Percentiles rank a stretch among this genome's conserved stretches.
phyloP scores from a whole-genome alignment of 2,113 vertebrate genomes.

The Zapus hudsonius region DNA sequence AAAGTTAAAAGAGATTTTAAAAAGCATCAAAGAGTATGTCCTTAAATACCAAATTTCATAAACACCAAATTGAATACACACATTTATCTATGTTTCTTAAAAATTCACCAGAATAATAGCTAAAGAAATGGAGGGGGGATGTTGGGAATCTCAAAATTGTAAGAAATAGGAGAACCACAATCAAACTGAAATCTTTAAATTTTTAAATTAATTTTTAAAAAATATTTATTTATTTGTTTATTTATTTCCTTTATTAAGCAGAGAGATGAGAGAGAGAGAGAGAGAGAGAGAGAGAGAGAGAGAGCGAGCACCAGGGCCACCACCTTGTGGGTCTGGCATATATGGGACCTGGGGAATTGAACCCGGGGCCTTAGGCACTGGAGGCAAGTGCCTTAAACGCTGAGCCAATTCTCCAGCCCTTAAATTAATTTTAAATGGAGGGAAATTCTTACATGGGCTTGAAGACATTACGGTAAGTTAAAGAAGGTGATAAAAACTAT shows the following conservation, averaged over 20 bases:
- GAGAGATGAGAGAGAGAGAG: too few species aligned
- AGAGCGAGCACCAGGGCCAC: too few species aligned
- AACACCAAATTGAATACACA: neutral
- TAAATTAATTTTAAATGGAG: conserved; percentile 23
- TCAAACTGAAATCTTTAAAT: neutral
- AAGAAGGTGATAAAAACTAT: conserved; percentile 2
- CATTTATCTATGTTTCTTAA: conserved; percentile 52
- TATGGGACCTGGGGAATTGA: too few species aligned
- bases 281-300: too few species aligned
- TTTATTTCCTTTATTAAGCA: too few species aligned
- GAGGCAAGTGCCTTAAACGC: too few species aligned
- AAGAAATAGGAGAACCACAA: neutral
- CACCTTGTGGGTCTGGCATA: too few species aligned
- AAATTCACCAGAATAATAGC: conserved; percentile 20
- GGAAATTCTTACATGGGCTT: neutral
- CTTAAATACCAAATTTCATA: conserved; percentile 34
- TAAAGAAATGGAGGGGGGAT: neutral
- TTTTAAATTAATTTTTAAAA: too few species aligned
- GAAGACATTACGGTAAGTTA: conserved; percentile 6
- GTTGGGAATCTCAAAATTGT: neutral
- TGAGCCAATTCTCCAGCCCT: too few species aligned
- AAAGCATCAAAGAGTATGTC: conserved; percentile 53
- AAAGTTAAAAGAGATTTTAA: conserved; percentile 43
- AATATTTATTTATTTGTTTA: too few species aligned
- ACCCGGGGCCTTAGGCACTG: too few species aligned